A percentile compares a stretch with the other conserved stretches of the same genome.
phyloP scores from a whole-genome alignment of 1,140 invertebrate species.

The Drosophila leontia region DNA sequence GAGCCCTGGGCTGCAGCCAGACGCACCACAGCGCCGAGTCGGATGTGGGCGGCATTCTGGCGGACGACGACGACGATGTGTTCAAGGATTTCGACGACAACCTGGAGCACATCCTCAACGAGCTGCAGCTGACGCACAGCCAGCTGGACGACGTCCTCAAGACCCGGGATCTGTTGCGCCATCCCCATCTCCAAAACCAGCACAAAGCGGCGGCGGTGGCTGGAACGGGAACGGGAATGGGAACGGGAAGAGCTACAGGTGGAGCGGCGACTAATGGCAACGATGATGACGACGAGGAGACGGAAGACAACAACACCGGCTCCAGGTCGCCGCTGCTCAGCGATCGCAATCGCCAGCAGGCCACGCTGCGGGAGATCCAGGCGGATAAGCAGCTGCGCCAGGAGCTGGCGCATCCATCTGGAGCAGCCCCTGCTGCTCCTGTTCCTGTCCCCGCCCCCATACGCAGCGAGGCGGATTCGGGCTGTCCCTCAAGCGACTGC shows the following conservation, averaged over 20 bases:
- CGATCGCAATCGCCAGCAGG: slow-evolving; percentile 60
- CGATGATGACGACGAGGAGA: slow-evolving; percentile 84
- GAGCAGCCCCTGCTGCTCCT: slow-evolving; percentile 3
- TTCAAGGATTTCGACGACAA: slow-evolving; percentile 83
- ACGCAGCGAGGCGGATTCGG: slow-evolving; percentile 78
- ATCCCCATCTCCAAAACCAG: not conserved
- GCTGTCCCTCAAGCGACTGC: slow-evolving; percentile 80
- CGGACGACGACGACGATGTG: slow-evolving; percentile 77
- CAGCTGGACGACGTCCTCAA: slow-evolving; percentile 71
- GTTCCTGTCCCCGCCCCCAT: slow-evolving; percentile 30
- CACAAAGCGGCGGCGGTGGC: not conserved
- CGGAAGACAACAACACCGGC: slow-evolving; percentile 87
- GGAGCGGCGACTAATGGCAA: not conserved
- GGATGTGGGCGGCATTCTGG: slow-evolving; percentile 73
- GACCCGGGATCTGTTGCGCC: slow-evolving; percentile 24
- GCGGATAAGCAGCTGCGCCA: slow-evolving; percentile 69
- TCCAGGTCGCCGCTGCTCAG: slow-evolving; percentile 87
- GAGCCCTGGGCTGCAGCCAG: slow-evolving; percentile 70
- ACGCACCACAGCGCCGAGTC: slow-evolving; percentile 78
- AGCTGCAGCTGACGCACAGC: slow-evolving; percentile 67
- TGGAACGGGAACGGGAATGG: not conserved
- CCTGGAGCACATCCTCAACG: slow-evolving; percentile 73
- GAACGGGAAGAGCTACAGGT: not conserved
- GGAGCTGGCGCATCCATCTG: slow-evolving; percentile 51
- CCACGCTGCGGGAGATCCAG: slow-evolving; percentile 48